phyloP scores from a whole-genome alignment of 1,140 invertebrate genomes.

The Ostrea edulis region DNA sequence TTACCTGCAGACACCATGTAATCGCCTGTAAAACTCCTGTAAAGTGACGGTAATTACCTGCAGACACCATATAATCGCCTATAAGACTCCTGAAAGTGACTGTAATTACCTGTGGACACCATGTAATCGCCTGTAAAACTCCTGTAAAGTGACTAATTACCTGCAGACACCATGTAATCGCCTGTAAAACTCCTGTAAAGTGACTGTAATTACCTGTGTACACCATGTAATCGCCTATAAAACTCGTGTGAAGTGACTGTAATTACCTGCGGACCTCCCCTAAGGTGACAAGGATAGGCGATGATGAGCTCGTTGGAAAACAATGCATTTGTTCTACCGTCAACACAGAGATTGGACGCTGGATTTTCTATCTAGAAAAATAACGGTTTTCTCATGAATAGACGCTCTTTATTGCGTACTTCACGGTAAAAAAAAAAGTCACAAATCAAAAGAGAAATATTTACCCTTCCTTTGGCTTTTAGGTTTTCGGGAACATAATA shows the following conservation, averaged over 20 bases:
- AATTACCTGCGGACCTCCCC: neutral
- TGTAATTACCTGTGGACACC: conserved; percentile 10
- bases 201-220: too few relatives aligned
- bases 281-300: neutral
- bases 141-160: neutral
- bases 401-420: too few relatives aligned
- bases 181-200: neutral
- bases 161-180: too few relatives aligned
- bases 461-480: conserved; percentile 43
- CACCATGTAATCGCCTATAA: neutral
- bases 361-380: neutral
- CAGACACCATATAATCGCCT: too few relatives aligned
- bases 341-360: neutral
- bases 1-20: too few relatives aligned
- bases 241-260: neutral
- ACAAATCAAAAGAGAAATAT: neutral
- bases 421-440: too few relatives aligned
- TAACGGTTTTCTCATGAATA: too few relatives aligned
- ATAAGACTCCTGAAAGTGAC: neutral
- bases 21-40: neutral
- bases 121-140: too few relatives aligned
- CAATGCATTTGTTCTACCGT: neutral
- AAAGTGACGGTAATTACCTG: neutral
- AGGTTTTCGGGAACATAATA: conserved; percentile 43
- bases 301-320: neutral